Evolutionary conservation across 1,140 invertebrate species (phyloP), one percentile per base, ranked within the genome.

Genomic region (Solenopsis invicta): DNA sequence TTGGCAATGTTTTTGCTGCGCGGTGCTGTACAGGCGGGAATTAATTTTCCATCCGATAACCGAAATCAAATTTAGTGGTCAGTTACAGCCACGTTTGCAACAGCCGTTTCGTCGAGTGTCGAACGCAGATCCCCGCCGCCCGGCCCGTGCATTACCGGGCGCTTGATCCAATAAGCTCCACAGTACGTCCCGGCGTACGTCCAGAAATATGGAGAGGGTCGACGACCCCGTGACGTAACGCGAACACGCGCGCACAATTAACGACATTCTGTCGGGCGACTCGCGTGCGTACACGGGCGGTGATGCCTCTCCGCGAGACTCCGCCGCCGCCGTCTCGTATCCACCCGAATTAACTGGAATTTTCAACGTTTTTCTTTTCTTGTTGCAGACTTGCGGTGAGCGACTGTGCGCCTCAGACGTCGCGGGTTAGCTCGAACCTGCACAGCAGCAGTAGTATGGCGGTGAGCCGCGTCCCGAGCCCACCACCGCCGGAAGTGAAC

Each of bases 401-500:
- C 96, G 97, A 98, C 96, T 98, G 97, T 97, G 97, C 97, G 96
- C 97, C 97, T 96, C 97, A 96, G 95, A 96, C 97, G 96, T 97
- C 97, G 95, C 97, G 97, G 96, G 97, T 97, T 96, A 97, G 97
- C 96, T 97, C 97, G 95, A 97, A 97, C 95, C 96, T 97, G 96
- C 96, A 97, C 94, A 97, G 96, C 95, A 95, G 96, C 95, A 96
- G 96, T 96, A 97, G 97, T 96, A 98, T 98, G 98, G 98, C 98
- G 96, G 97, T 98, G 94, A 98, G 98, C 95, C 97, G 98, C 93
- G 98, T 98, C 94, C 98, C 98, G 91, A 98, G 97, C 96, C 98
- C 98, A 94, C 97, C 97, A 92, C 97, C 98, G 92, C 97, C 98
- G 94, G 98, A 98, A 97, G 97, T 97, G 94, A 98, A 98, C 96